These are phyloP conservation scores for Celastrina argiolus DNA, from an alignment of 2,888 invertebrate species.

Conservation along the genomic window DNA sequence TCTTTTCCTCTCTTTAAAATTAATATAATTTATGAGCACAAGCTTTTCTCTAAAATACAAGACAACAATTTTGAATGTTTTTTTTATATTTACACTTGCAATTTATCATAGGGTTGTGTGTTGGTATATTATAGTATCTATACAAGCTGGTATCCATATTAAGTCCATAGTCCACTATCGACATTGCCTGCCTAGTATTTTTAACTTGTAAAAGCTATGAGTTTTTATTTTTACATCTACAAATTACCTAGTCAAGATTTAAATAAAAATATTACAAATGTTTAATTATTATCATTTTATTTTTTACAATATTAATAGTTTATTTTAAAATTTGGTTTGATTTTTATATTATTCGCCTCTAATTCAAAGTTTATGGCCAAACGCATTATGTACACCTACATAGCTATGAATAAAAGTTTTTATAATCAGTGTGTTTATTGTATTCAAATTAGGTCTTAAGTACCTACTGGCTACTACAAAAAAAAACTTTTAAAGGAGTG, in stretches of 20 bases:
- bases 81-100: background rate
- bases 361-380: background rate
- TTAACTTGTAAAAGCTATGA: background rate
- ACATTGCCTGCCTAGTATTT: background rate
- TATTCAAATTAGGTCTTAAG: too few species aligned
- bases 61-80: background rate
- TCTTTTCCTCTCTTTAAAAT: background rate
- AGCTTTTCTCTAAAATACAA: background rate
- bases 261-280: background rate
- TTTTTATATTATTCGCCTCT: background rate
- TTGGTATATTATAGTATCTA: background rate
- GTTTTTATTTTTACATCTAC: background rate
- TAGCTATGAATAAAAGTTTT: background rate
- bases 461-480: too few species aligned
- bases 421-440: background rate
- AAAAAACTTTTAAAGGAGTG: too few species aligned
- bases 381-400: background rate
- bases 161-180: too few species aligned
- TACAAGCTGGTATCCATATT: too few species aligned
- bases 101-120: background rate
- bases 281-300: background rate
- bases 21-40: background rate
- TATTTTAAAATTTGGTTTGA: background rate
- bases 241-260: constrained; percentile 10
- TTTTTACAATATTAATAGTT: background rate